Evolutionary conservation across 2,113 vertebrate genomes (phyloP).

Genomic region (Willisornis vidua): DNA sequence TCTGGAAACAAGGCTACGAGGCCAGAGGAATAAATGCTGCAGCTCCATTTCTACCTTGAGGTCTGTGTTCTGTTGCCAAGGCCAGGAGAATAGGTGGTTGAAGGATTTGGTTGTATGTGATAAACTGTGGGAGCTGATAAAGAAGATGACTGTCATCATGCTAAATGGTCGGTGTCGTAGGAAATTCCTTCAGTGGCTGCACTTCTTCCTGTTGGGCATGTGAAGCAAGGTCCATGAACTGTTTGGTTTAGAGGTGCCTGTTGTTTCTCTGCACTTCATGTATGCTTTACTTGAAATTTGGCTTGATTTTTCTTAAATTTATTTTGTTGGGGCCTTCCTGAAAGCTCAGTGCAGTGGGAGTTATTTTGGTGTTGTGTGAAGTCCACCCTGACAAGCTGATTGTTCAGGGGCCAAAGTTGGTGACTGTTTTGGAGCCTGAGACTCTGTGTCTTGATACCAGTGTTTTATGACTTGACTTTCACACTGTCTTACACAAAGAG

Average conservation of each 20-base stretch:
- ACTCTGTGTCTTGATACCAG: not conserved
- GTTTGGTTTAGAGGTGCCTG: not conserved
- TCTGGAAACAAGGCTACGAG: not conserved
- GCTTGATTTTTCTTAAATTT: not conserved
- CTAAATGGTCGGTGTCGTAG: not conserved
- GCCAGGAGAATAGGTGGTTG: not conserved
- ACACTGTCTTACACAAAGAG: not conserved
- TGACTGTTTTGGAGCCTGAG: not conserved
- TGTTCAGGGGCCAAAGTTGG: too few relatives aligned
- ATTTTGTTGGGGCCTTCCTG: not conserved
- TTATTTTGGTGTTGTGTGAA: not conserved
- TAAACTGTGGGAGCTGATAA: not conserved
- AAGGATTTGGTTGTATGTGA: not conserved
- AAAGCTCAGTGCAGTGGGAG: not conserved
- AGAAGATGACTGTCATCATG: not conserved
- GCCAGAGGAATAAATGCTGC: not conserved
- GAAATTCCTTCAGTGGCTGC: not conserved
- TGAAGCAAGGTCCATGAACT: not conserved
- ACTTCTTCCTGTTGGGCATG: too few relatives aligned
- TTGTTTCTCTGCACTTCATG: not conserved
- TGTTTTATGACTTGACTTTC: not conserved
- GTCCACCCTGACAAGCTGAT: not conserved
- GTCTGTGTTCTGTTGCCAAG: too few relatives aligned
- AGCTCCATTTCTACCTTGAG: not conserved
- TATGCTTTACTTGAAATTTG: not conserved